Base-by-base conservation (phyloP, 2,797 vertebrate genomes). In the Pipistrellus pygmaeus region DNA sequence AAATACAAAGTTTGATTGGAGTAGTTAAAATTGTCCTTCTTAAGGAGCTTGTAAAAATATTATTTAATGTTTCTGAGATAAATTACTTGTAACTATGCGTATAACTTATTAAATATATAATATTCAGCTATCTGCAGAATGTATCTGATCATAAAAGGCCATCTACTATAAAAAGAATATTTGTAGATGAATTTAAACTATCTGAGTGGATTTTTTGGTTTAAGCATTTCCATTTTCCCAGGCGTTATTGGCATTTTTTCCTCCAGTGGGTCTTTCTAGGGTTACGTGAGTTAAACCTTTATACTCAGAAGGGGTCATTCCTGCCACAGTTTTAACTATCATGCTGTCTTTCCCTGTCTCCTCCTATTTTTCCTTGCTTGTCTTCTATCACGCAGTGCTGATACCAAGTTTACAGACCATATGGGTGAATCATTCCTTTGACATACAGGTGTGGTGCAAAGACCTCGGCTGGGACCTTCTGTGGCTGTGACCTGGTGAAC, bases 401-500 rank as follows among this genome's bases (percentile, higher is more conserved):
- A 96, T 97, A 96, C 98, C 96, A 98, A 98, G 95, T 97, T 99
- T 98, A 98, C 98, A 97, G 98, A 98, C 96, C 98, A 99, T 98
- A 97, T 99, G 97, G 99, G 98, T 98, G 98, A 99, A 98, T 98
- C 94, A 93, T 98, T 99, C 99, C 98, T 99, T 98, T 99, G 95
- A 98, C 98, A 98, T 98, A 97, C 98, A 99, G 99, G 99, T 99
- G 99, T 99, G 99, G 99, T 93, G 97, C 98, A 78, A 98, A 97
- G 97, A 99, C 98, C 25, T 97, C 97, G 93, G 98, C 98, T 4
- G 98, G 98, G 85, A 98, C 99, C 97, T 99, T 99, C 97, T 99
- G 98, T 88, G 99, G 99, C 98, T 99, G 98, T 96, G 99, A 99
- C 93, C 98, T 99, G 97, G 99, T 99, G 97, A 98, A 98, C 96